phyloP scores from a whole-genome alignment of 2,113 vertebrate species.

The Takifugu bimaculatus region DNA sequence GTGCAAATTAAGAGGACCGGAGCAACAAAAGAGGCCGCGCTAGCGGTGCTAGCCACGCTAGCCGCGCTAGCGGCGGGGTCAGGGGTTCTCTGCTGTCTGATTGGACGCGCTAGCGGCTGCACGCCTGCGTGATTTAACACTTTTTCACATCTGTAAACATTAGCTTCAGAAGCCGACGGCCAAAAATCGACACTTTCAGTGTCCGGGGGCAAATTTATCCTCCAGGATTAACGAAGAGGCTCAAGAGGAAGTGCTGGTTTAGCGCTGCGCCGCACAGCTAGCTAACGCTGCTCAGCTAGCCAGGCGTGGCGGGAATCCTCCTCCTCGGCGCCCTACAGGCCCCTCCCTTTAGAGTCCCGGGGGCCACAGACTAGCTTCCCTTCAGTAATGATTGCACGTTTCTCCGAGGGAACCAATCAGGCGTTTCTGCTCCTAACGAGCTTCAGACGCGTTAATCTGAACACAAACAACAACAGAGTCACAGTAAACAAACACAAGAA shows the following conservation, averaged over 20 bases:
- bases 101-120: constrained; percentile 34
- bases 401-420: constrained; percentile 79
- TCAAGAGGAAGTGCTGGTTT: constrained; percentile 86
- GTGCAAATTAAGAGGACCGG: constrained; percentile 99
- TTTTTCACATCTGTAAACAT: constrained; percentile 78
- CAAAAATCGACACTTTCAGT: constrained; percentile 71
- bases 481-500: constrained; percentile 63
- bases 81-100: no score
- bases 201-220: constrained; percentile 29
- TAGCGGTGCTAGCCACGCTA: no score
- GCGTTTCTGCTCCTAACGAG: no score
- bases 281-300: constrained; percentile 77
- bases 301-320: constrained; percentile 70
- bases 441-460: constrained; percentile 66
- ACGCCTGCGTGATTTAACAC: constrained; percentile 69
- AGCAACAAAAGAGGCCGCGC: constrained; percentile 70
- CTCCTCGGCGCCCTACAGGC: constrained; percentile 36
- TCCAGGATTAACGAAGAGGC: constrained; percentile 54
- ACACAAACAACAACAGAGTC: constrained; percentile 67
- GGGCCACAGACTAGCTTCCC: constrained; percentile 99
- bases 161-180: constrained; percentile 86
- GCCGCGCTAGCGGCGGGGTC: constrained; percentile 42
- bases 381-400: constrained; percentile 99
- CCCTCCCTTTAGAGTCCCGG: constrained; percentile 99
- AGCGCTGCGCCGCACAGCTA: constrained; percentile 75